Conservation (phyloP, 2,113 vertebrate genomes). For the Serinus canaria region DNA sequence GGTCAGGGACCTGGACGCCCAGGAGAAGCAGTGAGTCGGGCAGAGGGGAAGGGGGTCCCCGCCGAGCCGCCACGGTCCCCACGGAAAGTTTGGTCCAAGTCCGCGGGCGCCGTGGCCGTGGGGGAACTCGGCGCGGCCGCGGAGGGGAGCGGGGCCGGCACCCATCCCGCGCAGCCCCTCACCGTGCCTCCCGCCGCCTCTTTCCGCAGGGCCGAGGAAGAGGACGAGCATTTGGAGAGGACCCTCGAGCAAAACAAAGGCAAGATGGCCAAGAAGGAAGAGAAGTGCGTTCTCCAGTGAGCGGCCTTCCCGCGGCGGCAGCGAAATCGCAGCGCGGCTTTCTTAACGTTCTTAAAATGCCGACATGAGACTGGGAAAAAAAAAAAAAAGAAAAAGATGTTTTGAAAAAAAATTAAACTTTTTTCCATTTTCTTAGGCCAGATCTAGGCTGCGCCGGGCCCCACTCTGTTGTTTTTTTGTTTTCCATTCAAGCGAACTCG, state of each 20-base stretch:
- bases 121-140: background rate
- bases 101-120: background rate
- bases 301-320: background rate
- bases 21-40: slow-evolving; percentile 56
- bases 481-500: slow-evolving; percentile 54
- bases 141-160: background rate
- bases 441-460: slow-evolving; percentile 47
- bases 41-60: background rate
- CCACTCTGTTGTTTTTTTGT: slow-evolving; percentile 17
- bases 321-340: slow-evolving; percentile 1
- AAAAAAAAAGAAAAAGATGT: background rate
- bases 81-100: background rate
- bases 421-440: slow-evolving; percentile 63
- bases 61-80: background rate
- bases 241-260: slow-evolving; percentile 99
- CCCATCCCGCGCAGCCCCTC: background rate
- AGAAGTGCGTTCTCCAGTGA: slow-evolving; percentile 96
- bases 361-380: slow-evolving; percentile 19
- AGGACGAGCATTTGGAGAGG: slow-evolving; percentile 97
- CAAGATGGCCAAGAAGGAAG: slow-evolving; percentile 99
- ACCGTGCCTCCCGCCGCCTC: background rate
- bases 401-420: slow-evolving; percentile 40
- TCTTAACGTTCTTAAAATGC: slow-evolving; percentile 29
- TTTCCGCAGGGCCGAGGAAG: slow-evolving; percentile 90
- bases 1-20: slow-evolving; percentile 93